phyloP scores from a whole-genome alignment of 2,113 vertebrate species.

The Cyanoramphus novaezelandiae region DNA sequence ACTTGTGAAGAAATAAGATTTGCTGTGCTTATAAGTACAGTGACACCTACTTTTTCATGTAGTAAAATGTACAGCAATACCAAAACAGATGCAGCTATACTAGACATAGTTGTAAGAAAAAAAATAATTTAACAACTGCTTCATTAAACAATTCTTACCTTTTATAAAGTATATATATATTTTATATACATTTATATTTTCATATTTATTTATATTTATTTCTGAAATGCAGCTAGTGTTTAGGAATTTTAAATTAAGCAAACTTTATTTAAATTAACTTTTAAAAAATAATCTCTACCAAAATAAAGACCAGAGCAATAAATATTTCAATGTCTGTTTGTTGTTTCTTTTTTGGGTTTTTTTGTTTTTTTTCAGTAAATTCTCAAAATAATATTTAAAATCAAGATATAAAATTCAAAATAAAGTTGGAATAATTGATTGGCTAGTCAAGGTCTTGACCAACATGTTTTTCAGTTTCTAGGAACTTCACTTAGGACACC shows the following conservation, averaged over 20 bases:
- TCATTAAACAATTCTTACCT: neutral
- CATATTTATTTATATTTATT: neutral
- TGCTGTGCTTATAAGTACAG: neutral
- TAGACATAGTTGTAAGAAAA: neutral
- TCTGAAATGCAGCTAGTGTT: neutral
- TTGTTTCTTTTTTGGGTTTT: neutral
- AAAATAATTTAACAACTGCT: neutral
- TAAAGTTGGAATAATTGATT: neutral
- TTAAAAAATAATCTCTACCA: neutral
- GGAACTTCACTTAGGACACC: neutral
- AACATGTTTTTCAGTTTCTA: neutral
- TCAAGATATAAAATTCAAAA: neutral
- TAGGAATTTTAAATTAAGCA: neutral
- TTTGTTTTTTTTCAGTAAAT: neutral
- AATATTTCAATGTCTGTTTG: neutral
- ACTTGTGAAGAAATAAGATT: neutral
- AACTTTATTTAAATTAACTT: neutral
- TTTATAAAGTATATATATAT: neutral
- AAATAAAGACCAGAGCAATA: neutral
- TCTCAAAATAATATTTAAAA: neutral
- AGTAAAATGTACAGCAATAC: neutral
- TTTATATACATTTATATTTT: neutral
- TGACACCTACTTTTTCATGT: neutral
- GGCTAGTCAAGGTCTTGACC: neutral
- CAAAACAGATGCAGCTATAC: neutral